Evolutionary conservation across 2,797 vertebrate genomes (phyloP).

Genomic region (Ceryle rudis): DNA sequence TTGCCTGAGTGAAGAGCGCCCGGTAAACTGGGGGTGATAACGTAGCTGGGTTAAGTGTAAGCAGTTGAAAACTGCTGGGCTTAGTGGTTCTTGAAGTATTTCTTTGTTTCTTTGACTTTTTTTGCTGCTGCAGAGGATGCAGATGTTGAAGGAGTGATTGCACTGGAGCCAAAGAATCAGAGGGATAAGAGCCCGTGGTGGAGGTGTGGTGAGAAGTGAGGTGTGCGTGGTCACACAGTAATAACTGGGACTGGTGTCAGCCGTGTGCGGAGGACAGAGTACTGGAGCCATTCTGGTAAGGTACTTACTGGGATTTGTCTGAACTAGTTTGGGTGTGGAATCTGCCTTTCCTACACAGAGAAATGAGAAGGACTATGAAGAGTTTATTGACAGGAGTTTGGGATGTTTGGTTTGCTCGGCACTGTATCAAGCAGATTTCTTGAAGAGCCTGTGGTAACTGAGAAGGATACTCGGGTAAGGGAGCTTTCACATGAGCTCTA

Average conservation of each 20-base stretch:
- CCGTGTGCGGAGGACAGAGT: not conserved
- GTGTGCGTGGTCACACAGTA: not conserved
- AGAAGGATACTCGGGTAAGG: not conserved
- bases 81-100: not conserved
- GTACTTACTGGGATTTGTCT: not conserved
- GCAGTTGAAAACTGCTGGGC: not conserved
- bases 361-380: not conserved
- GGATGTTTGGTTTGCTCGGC: not conserved
- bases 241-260: not conserved
- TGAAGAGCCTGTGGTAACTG: not conserved
- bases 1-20: not conserved
- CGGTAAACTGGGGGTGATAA: fast-evolving
- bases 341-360: not conserved
- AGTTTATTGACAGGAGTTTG: not conserved
- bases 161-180: not conserved
- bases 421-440: not conserved
- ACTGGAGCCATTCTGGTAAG: not conserved
- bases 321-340: not conserved
- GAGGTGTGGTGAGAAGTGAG: not conserved
- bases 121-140: not conserved
- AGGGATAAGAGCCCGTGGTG: not conserved
- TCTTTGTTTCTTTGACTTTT: not conserved
- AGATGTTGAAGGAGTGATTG: not conserved
- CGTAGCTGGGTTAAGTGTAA: not conserved
- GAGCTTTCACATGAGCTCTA: not conserved